Evolutionary conservation across 2,113 vertebrate species (phyloP), one percentile per base, ranked within the genome.

Genomic region (Cinclus mexicanus): DNA sequence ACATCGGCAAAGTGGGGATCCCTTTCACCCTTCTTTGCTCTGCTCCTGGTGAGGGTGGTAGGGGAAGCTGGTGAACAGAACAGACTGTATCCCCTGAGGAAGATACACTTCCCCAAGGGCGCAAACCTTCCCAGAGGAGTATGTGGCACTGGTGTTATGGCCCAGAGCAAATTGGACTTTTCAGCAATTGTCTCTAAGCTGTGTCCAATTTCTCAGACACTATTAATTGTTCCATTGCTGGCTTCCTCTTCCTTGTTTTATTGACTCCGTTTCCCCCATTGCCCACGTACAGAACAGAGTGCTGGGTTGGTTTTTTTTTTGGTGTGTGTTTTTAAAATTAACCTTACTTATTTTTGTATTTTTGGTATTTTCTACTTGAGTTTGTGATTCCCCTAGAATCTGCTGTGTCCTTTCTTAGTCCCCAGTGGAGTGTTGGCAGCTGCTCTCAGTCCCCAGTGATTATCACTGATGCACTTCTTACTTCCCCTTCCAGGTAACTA

Each of bases 401-500:
- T 64, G 6, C 44, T 9, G 1, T 55, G 55, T 14, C 11, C 8
- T 87, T 93, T 91, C 55, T 55, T 44, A 37, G n/a, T 96, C 41
- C 55, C 35, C 35, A 41, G 46, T 49, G 52, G 28, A 37, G 16
- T 63, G 56, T 15, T 94, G 4, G 14, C 91, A 96, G 91, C 87
- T 96, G 87, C 83, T 91, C 28, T 49, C 70, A n/a, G 47, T 90
- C 83, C 60, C 63, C 0, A 0, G 67, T 28, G 93, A 90, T 65
- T 86, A 18, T 85, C 72, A 60, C 63, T 95, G 94, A 96, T 90
- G 76, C 0, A 15, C 77, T 89, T 63, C 89, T 93, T 90, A 82
- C 76, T 96, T 96, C 77, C 83, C 49, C 37, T 94, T 96, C 69
- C 79, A 94, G 70, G 83, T 97, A 96, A 96, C 95, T 97, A 97